Percentiles rank a stretch among this genome's conserved stretches.
Conservation (phyloP, 2,113 vertebrate species). For the Enhydra lutris region DNA sequence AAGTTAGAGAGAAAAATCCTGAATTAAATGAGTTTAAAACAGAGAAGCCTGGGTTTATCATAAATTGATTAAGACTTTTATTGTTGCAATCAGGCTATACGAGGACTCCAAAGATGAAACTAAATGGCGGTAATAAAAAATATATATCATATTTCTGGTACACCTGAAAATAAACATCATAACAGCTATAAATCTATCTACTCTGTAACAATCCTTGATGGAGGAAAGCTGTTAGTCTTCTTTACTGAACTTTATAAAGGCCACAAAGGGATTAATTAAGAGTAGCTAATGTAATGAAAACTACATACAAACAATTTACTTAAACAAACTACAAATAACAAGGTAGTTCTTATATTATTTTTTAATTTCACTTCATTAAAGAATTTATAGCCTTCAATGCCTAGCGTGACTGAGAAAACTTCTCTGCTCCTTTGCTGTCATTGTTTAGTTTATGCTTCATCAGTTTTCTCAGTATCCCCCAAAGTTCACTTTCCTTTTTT, state of each 20-base stretch:
- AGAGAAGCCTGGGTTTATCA: neutral
- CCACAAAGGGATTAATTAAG: slow-evolving; percentile 26
- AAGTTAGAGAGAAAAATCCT: neutral
- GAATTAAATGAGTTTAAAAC: slow-evolving; percentile 11
- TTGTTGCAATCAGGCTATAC: neutral
- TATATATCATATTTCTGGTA: neutral
- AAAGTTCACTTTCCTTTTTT: neutral
- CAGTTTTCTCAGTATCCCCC: neutral
- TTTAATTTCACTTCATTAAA: slow-evolving; percentile 26
- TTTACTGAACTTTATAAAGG: slow-evolving; percentile 16
- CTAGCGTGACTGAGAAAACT: neutral
- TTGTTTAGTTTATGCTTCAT: neutral
- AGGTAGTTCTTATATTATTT: neutral
- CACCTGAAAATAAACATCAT: neutral
- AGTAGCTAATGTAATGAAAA: slow-evolving; percentile 35
- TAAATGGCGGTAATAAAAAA: neutral
- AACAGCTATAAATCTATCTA: neutral
- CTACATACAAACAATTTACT: neutral
- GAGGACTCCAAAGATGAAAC: neutral
- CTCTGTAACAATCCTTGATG: neutral
- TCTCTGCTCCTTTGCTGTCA: neutral
- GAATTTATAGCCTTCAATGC: neutral
- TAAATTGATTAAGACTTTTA: neutral
- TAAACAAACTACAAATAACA: slow-evolving; percentile 42
- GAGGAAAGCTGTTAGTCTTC: neutral